Evolutionary conservation across 2,888 invertebrate genomes (phyloP).

Genomic region (Zaprionus bogoriensis): DNA sequence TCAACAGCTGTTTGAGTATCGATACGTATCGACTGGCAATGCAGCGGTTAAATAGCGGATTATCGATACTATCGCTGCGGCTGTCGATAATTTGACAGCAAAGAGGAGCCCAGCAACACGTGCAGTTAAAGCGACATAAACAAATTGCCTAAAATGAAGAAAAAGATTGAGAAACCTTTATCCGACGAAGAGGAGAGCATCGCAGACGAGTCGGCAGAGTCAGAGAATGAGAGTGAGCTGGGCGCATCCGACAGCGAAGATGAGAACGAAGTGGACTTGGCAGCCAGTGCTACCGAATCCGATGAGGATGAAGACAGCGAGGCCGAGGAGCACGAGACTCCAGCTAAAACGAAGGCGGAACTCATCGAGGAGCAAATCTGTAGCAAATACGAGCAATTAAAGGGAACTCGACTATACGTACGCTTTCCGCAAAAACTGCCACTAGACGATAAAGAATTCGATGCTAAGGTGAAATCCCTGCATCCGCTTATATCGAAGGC

Average conservation of each 20-base stretch:
- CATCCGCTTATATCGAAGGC: constrained; percentile 65
- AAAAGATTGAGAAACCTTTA: constrained; percentile 32
- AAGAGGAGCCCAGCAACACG: constrained; percentile 37
- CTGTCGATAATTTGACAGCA: neutral
- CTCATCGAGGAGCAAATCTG: constrained; percentile 53
- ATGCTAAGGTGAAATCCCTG: constrained; percentile 58
- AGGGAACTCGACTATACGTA: constrained; percentile 77
- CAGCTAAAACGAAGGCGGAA: constrained; percentile 41
- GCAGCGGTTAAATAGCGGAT: no score
- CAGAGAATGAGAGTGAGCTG: constrained; percentile 29
- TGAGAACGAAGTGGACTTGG: constrained; percentile 47
- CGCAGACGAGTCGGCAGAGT: constrained; percentile 17
- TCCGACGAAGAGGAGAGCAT: constrained; percentile 26
- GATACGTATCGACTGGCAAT: neutral
- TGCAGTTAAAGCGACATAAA: constrained; percentile 32
- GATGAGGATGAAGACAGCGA: constrained; percentile 53
- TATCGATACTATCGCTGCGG: neutral
- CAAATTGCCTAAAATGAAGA: constrained; percentile 54
- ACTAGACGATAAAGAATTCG: constrained; percentile 59
- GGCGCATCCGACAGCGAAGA: constrained; percentile 56
- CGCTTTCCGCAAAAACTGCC: constrained; percentile 78
- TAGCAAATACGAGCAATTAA: constrained; percentile 63
- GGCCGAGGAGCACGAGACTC: neutral
- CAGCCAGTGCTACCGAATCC: constrained; percentile 75
- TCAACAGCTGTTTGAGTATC: constrained; percentile 14